Base-by-base conservation (phyloP, 2,888 invertebrate genomes). In the Lithophane socia region DNA sequence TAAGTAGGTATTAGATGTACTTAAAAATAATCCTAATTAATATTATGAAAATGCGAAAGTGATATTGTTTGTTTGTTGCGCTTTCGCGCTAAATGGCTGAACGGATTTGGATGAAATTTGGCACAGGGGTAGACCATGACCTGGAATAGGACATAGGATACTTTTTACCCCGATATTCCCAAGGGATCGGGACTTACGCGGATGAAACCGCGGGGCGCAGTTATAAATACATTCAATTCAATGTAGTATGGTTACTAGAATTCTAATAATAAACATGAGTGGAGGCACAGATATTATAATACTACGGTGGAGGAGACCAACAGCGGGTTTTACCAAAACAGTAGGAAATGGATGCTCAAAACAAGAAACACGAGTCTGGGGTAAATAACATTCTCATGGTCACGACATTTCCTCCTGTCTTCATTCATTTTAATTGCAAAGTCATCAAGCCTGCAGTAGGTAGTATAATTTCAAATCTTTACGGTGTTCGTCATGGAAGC, bases 391-490 rank as follows among this genome's bases (percentile, higher is more conserved):
- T 16, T 10, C 47, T 74, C 37, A 49, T 37, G 47, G 37, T 4
- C 75, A 75, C 37, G 58, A 47, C 13, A 58, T 49, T 75, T 75
- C 58, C 29, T n/a, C 3, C 13, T 18, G 29, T 7, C n/a, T 47
- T n/a, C 18, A 37, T 73, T 56, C 4, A 74, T 44, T 44, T 74
- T 73, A 73, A 73, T 29, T 74, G 12, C 74, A 56, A 18, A 29
- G 16, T 44, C 74, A 72, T 72, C 49, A 72, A 72, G 24, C 16
- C 24, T 16, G 5, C 70, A 47, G 21, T 49, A 66, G 8, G 12
- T 47, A 65, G 3, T 65, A 44, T 29, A 18, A 66, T 12, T 49
- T 47, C 24, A 65, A 65, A 47, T 66, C 1, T 65, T 65, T 16
- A 44, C 7, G 10, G 24, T 47, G 18, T 18, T 8, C 21, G 24